phyloP scores from a whole-genome alignment of 2,113 vertebrate genomes.

The Urocynchramus pylzowi region DNA sequence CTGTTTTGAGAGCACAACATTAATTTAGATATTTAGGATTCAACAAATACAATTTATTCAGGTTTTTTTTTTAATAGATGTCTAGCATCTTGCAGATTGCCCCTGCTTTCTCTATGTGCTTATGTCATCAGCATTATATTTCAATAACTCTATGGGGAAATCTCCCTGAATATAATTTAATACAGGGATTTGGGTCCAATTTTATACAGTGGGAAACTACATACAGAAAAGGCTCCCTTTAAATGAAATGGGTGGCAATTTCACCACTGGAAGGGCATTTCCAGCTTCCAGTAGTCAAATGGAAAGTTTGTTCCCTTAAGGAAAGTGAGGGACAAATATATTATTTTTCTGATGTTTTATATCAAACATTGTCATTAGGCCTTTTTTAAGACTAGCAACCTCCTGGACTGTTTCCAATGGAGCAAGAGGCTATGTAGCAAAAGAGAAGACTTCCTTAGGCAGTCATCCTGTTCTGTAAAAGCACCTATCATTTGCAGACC shows the following conservation, averaged over 20 bases:
- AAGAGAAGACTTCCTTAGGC: not conserved
- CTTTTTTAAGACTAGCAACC: not conserved
- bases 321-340: not conserved
- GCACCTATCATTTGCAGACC: not conserved
- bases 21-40: not conserved
- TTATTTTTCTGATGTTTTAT: not conserved
- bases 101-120: not conserved
- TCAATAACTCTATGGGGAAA: not conserved
- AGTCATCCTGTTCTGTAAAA: not conserved
- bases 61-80: not conserved
- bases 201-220: not conserved
- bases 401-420: not conserved
- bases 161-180: not conserved
- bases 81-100: not conserved
- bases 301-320: not conserved
- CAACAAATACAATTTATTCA: not conserved
- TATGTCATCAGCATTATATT: not conserved
- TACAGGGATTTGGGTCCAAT: not conserved
- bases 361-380: not conserved
- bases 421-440: not conserved
- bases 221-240: not conserved
- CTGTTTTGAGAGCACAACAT: not conserved
- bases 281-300: not conserved
- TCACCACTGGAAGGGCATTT: not conserved
- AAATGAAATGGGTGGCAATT: not conserved